Evolutionary conservation across 2,888 invertebrate species (phyloP), one percentile per base, ranked within the genome.

Genomic region (Caenorhabditis sp.): DNA sequence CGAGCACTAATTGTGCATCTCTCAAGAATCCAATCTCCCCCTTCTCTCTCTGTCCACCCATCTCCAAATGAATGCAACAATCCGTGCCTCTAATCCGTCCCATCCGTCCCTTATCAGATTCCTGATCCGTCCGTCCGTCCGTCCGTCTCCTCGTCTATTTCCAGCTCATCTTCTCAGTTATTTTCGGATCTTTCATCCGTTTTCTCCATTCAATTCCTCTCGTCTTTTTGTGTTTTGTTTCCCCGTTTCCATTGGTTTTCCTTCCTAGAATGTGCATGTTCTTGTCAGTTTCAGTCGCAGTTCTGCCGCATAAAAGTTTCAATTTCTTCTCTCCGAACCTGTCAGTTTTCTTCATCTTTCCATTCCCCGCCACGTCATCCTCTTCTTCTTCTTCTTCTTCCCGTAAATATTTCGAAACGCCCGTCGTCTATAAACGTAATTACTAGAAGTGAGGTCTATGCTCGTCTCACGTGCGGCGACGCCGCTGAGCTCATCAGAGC

Each of bases 31-130:
- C 40, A n/a, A 32, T 28, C 32, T 56, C 32, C 56, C n/a, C 18
- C 56, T 55, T 35, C 35, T 18, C 40, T 8, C 35, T 37, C 20
- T 18, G 20, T 15, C 32, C 13, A 13, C 26, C 35, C 58, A 37
- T 37, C 58, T 58, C n/a, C n/a, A n/a, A n/a, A n/a, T n/a, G n/a
- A 60, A 60, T 60, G 60, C 60, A 60, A 60, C 60, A 60, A 60
- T 60, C 53, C n/a, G n/a, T n/a, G n/a, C n/a, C 53, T 22, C 5
- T 53, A 53, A 53, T 53, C 50, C 50, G 15, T 13, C 5, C 9
- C 32, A 9, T 4, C 3, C 50, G 50, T 6, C 26, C 26, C 18
- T 40, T 32, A 58, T 58, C 58, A 58, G 58, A 58, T 58, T n/a
- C n/a, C n/a, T 58, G 15, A 9, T 28, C 28, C 26, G 18, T 20